These are phyloP conservation scores for Silurus lanzhouensis DNA, from an alignment of 2,797 vertebrate species.

Conservation along the genomic window DNA sequence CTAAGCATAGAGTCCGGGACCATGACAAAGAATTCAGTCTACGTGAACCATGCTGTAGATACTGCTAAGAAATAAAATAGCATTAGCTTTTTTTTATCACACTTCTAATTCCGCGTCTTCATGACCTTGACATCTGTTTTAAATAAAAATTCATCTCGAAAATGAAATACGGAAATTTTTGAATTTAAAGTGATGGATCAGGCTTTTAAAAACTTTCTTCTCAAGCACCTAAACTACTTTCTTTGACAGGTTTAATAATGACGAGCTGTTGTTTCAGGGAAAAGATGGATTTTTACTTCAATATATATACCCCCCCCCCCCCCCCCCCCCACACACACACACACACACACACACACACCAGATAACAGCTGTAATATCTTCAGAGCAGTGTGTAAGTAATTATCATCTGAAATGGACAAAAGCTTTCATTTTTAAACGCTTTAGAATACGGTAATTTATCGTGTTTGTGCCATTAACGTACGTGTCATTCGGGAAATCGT, in stretches of 20 bases:
- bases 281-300: neutral
- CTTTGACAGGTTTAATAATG: neutral
- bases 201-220: neutral
- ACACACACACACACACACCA: no score
- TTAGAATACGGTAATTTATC: constrained; percentile 21
- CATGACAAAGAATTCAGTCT: no score
- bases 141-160: neutral
- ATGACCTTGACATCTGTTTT: neutral
- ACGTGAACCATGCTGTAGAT: no score
- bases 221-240: neutral
- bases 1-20: no score
- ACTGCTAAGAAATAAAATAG: no score
- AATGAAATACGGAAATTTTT: neutral
- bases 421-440: neutral
- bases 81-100: neutral
- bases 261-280: neutral
- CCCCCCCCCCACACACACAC: no score
- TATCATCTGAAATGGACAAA: constrained; percentile 12
- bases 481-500: constrained; percentile 13
- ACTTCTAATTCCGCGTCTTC: neutral
- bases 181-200: neutral
- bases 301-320: neutral
- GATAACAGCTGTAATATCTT: neutral
- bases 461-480: constrained; percentile 2
- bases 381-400: neutral